Evolutionary conservation across 1,140 invertebrate genomes (phyloP), one percentile per base, ranked within the genome.

Genomic region (Heliothis virescens): DNA sequence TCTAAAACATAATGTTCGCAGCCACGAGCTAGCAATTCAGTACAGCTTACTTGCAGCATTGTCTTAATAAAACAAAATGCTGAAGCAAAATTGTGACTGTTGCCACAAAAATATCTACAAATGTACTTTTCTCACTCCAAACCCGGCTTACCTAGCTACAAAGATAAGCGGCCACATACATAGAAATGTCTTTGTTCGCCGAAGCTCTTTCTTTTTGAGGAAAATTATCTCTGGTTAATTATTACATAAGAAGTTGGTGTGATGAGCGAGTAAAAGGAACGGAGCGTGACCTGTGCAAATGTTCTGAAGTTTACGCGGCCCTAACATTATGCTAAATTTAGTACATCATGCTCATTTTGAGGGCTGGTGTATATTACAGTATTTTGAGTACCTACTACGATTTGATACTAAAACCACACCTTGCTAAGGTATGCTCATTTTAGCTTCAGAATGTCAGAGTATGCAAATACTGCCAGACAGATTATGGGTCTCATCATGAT

Each of bases 91-190:
- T 63, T 47, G 29, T 41, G 34, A 60, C 57, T 60, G 26, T 60
- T 63, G 1, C 9, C 10, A 15, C 34, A 63, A 16, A 47, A 63
- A 41, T n/a, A 63, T 13, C 13, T 63, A 63, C 21, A 63, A 10
- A 41, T 29, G 62, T 63, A 63, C 34, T 63, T 63, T 41, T 41
- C 62, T 63, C 62, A 62, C 60, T 62, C 29, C 13, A 41, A 62
- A 62, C 62, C 62, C 34, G 34, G 62, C 62, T 63, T 63, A 63
- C 62, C 26, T 63, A 41, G 60, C 34, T 41, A 41, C 62, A 16
- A 29, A 63, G 62, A 63, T 63, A 63, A 63, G 62, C 62, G 62
- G 34, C 9, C 21, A 47, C 62, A 63, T 47, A 63, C 62, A 63
- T 63, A 63, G 62, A 16, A 63, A 63, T 63, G 62, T 63, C 62